These are phyloP conservation scores for Dasypus novemcinctus DNA, from an alignment of 2,113 vertebrate genomes.

Conservation along the genomic window DNA sequence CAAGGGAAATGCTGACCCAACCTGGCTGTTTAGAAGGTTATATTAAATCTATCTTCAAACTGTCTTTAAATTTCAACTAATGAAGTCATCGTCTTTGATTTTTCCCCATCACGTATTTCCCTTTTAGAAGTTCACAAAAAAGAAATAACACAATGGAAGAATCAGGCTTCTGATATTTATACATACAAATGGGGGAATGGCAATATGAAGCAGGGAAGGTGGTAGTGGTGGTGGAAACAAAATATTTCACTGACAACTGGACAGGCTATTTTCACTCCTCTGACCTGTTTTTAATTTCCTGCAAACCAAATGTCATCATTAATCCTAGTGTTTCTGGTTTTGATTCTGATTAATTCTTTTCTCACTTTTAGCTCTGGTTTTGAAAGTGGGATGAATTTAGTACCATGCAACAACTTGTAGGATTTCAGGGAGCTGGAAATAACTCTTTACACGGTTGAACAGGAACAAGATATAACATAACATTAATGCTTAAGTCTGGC, in stretches of 20 bases:
- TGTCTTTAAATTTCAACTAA: neutral
- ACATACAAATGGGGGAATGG: neutral
- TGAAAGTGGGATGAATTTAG: slow-evolving; percentile 5
- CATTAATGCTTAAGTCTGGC: neutral
- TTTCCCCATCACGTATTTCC: neutral
- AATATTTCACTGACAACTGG: neutral
- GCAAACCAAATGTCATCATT: neutral
- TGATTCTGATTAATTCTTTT: slow-evolving; percentile 32
- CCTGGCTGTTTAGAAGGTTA: neutral
- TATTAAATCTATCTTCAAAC: neutral
- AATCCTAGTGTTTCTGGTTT: slow-evolving; percentile 34
- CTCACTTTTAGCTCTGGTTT: slow-evolving; percentile 24
- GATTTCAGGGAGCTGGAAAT: neutral
- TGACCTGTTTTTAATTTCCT: slow-evolving; percentile 28
- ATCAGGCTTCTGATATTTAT: neutral
- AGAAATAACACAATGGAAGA: neutral
- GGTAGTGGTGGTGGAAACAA: neutral
- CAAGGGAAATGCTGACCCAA: neutral
- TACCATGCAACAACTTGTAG: neutral
- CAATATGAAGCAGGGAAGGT: neutral
- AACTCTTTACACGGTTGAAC: neutral
- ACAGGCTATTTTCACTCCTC: neutral
- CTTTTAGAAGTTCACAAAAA: neutral
- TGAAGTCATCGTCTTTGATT: neutral
- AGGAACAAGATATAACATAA: neutral